A percentile compares a stretch with the other conserved stretches of the same genome.
phyloP scores from a whole-genome alignment of 2,888 invertebrate genomes.

The Noctua fimbriata region DNA sequence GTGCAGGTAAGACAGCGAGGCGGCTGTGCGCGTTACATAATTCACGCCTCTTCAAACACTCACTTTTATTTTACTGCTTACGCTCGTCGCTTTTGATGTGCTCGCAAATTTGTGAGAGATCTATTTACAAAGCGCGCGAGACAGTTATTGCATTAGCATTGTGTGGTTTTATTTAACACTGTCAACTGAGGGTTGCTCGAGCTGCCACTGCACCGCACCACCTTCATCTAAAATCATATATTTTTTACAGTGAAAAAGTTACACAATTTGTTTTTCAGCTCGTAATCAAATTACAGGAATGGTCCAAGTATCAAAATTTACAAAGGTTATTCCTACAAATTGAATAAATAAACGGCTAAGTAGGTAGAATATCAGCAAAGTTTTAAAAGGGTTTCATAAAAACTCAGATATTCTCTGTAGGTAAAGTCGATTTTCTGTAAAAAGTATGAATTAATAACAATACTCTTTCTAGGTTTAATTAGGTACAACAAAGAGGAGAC shows the following conservation, averaged over 20 bases:
- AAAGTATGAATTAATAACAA: conserved; percentile 45
- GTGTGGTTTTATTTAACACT: conserved; percentile 52
- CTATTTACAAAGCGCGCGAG: conserved; percentile 68
- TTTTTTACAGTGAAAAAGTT: conserved; percentile 25
- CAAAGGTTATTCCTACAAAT: conserved; percentile 60
- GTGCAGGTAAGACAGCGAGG: conserved; percentile 67
- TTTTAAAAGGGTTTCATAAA: conserved; percentile 54
- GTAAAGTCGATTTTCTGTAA: conserved; percentile 22
- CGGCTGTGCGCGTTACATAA: conserved; percentile 72
- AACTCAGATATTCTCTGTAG: conserved; percentile 28
- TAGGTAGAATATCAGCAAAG: conserved; percentile 43
- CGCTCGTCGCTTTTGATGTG: conserved; percentile 73
- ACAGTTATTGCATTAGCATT: conserved; percentile 63
- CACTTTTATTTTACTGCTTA: conserved; percentile 76
- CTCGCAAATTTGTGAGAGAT: conserved; percentile 73
- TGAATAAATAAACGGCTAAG: conserved; percentile 61
- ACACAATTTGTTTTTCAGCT: conserved; percentile 12
- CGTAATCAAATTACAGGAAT: conserved; percentile 47
- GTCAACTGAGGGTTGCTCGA: conserved; percentile 30
- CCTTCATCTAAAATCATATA: conserved; percentile 7
- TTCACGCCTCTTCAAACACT: conserved; percentile 76
- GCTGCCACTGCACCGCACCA: background rate
- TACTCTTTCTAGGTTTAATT: conserved; percentile 51
- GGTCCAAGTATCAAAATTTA: conserved; percentile 38
- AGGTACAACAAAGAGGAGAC: conserved; percentile 10